These are phyloP conservation scores for Dasysyrphus albostriatus DNA, from an alignment of 2,888 invertebrate species.

Conservation along the genomic window DNA sequence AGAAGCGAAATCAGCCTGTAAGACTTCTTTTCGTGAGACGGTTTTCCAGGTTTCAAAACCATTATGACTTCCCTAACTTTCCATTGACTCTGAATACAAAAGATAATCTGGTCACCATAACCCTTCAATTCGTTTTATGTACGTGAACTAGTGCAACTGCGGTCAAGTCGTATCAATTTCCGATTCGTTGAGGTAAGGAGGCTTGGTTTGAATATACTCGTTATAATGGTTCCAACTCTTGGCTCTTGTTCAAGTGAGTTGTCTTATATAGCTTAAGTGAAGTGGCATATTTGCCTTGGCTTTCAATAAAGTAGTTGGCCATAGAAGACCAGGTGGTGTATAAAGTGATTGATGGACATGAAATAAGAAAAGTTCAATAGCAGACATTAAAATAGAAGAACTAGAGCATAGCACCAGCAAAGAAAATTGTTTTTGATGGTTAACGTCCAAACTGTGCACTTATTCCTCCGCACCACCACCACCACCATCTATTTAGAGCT, in stretches of 20 bases:
- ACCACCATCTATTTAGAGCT: neutral
- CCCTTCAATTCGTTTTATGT: neutral
- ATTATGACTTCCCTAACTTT: too few species aligned
- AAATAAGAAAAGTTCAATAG: slow-evolving; percentile 34
- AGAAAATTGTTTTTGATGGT: slow-evolving; percentile 7
- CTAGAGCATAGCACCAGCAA: slow-evolving; percentile 24
- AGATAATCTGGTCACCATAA: neutral
- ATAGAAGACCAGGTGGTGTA: neutral
- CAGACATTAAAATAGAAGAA: slow-evolving; percentile 12
- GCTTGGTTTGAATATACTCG: neutral
- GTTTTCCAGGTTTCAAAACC: too few species aligned
- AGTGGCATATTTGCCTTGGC: slow-evolving; percentile 35
- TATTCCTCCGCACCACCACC: too few species aligned
- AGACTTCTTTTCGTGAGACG: too few species aligned
- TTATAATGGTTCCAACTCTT: slow-evolving; percentile 10
- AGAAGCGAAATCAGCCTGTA: too few species aligned
- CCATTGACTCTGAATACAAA: too few species aligned
- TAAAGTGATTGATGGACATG: slow-evolving; percentile 30
- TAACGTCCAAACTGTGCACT: neutral
- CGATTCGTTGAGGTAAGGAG: slow-evolving; percentile 35
- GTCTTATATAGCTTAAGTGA: neutral
- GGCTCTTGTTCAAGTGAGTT: slow-evolving; percentile 28
- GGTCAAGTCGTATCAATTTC: slow-evolving; percentile 48
- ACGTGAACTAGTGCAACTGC: slow-evolving; percentile 20
- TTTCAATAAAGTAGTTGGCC: slow-evolving; percentile 1